A percentile compares a stretch with the other conserved stretches of the same genome.
phyloP scores from a whole-genome alignment of 2,888 invertebrate species.

The Hartigia nigra region DNA sequence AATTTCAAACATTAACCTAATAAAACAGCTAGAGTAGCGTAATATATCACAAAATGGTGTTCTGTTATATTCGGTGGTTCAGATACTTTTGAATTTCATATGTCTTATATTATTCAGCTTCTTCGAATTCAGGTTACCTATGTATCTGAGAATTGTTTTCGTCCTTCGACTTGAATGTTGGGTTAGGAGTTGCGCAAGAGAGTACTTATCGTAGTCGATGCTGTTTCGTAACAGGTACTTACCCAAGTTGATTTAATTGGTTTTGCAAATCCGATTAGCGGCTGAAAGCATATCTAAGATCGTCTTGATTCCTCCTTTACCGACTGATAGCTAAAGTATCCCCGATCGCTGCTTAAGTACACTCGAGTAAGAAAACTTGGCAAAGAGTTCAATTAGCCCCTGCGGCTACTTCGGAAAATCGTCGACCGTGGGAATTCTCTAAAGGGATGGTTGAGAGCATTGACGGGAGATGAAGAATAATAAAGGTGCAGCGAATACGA shows the following conservation, averaged over 20 bases:
- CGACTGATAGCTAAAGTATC: background rate
- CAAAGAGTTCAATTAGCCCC: background rate
- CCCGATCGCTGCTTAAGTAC: background rate
- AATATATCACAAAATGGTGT: background rate
- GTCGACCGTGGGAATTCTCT: background rate
- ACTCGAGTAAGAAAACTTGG: background rate
- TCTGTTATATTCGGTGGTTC: background rate
- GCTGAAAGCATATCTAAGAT: slow-evolving; percentile 10
- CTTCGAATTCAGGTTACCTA: background rate
- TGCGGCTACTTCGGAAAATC: background rate
- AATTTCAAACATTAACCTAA: background rate
- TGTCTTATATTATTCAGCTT: background rate
- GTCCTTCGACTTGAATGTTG: background rate
- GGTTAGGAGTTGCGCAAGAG: background rate
- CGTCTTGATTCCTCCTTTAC: background rate
- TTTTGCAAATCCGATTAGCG: slow-evolving; percentile 18
- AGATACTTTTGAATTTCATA: background rate
- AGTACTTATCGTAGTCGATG: background rate
- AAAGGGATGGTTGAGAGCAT: background rate
- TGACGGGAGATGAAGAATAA: background rate
- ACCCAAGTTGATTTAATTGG: slow-evolving; percentile 17
- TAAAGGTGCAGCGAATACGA: background rate
- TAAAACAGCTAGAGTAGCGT: background rate
- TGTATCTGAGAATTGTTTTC: no score
- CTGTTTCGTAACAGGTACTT: slow-evolving; percentile 19